Percentiles rank a stretch among this genome's conserved stretches.
Evolutionary conservation across 1,140 invertebrate species (phyloP).

Genomic region (Bombyx mori): ASM3026992v2 NC_085120.1:2828001-2828500

Average conservation of each 20-base stretch:
- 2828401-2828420: too few species aligned
- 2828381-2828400: too few species aligned
- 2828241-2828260: constrained; percentile 60
- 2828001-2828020: constrained; percentile 30
- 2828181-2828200: constrained; percentile 43
- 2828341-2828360: constrained; percentile 46
- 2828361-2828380: background rate
- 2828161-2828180: constrained; percentile 48
- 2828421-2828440: background rate
- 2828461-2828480: background rate
- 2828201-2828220: constrained; percentile 48
- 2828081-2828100: constrained; percentile 71
- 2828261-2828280: constrained; percentile 45
- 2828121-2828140: constrained; percentile 74
- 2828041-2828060: constrained; percentile 70
- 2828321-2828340: constrained; percentile 51
- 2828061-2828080: constrained; percentile 74
- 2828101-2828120: constrained; percentile 72
- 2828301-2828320: constrained; percentile 49
- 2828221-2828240: constrained; percentile 36
- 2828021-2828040: constrained; percentile 64
- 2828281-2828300: constrained; percentile 46
- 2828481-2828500: too few species aligned
- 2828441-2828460: background rate
- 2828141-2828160: constrained; percentile 67